Percentiles rank a stretch among this genome's conserved stretches.
These are phyloP conservation scores for Oryzias dopingdopingensis DNA, from an alignment of 2,797 vertebrate genomes.

Conservation along the genomic window DNA sequence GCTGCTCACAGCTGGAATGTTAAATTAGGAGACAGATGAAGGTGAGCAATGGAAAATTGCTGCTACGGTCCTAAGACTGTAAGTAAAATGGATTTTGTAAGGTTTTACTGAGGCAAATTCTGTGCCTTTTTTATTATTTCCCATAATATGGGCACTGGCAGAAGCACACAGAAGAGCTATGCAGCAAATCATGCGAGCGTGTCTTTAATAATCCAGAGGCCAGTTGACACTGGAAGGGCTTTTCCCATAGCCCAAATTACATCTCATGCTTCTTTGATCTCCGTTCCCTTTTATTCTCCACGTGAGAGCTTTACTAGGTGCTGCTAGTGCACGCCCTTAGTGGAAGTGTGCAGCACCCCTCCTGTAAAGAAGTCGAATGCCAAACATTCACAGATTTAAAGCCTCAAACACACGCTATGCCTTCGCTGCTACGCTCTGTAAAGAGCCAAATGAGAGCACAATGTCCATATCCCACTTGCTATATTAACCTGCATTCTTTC, in stretches of 20 bases:
- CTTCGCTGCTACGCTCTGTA: constrained; percentile 65
- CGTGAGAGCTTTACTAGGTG: constrained; percentile 68
- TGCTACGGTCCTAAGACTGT: too few relatives aligned
- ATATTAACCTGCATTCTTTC: constrained; percentile 77
- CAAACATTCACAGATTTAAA: constrained; percentile 71
- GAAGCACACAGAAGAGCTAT: constrained; percentile 54
- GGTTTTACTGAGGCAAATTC: too few relatives aligned
- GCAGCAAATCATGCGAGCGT: constrained; percentile 60
- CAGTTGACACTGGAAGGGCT: constrained; percentile 55
- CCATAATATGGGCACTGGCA: constrained; percentile 40
- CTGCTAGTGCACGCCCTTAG: constrained; percentile 58
- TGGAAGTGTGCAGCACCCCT: constrained; percentile 40
- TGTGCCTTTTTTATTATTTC: constrained; percentile 20
- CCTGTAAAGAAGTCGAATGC: constrained; percentile 55
- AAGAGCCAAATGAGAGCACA: constrained; percentile 63
- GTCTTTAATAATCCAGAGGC: constrained; percentile 52
- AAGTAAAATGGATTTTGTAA: too few relatives aligned
- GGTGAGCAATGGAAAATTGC: too few relatives aligned
- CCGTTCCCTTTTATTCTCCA: constrained; percentile 50
- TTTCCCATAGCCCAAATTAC: constrained; percentile 62
- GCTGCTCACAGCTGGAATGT: too few relatives aligned
- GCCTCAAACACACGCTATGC: constrained; percentile 61
- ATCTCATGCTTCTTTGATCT: constrained; percentile 62
- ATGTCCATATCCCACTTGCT: constrained; percentile 67
- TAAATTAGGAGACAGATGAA: too few relatives aligned